Conservation (phyloP, 2,797 vertebrate species). For the Amniataba percoides region DNA sequence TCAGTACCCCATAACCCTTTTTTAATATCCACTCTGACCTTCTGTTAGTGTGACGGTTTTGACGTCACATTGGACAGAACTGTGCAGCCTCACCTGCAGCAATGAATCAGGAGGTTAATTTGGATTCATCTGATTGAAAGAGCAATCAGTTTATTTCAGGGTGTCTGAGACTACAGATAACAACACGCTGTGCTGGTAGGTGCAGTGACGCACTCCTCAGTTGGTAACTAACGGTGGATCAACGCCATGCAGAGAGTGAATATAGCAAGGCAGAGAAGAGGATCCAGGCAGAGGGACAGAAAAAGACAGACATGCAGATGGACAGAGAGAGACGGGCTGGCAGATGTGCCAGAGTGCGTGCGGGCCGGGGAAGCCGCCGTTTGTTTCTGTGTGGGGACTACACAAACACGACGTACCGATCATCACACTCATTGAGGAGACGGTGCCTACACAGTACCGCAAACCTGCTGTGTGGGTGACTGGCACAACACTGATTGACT, state of each 20-base stretch:
- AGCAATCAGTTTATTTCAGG: slow-evolving; percentile 19
- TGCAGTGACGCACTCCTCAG: slow-evolving; percentile 47
- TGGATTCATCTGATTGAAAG: slow-evolving; percentile 5
- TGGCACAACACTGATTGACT: slow-evolving; percentile 73
- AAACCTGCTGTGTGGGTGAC: slow-evolving; percentile 72
- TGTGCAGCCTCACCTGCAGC: slow-evolving; percentile 13
- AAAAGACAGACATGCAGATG: slow-evolving; percentile 22
- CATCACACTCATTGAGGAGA: slow-evolving; percentile 55
- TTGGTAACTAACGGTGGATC: slow-evolving; percentile 8
- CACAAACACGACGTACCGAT: slow-evolving; percentile 56
- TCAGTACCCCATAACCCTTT: neutral
- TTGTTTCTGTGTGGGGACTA: slow-evolving; percentile 52
- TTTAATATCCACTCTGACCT: neutral
- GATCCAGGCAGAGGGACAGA: slow-evolving; percentile 16
- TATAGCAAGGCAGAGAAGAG: neutral
- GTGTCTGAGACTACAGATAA: slow-evolving; percentile 12
- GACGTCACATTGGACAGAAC: slow-evolving; percentile 17
- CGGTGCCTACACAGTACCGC: slow-evolving; percentile 64
- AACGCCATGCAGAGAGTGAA: neutral
- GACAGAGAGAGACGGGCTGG: slow-evolving; percentile 37
- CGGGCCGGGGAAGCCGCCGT: slow-evolving; percentile 63
- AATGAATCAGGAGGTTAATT: neutral
- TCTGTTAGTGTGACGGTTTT: neutral
- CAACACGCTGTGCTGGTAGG: neutral
- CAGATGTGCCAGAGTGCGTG: slow-evolving; percentile 57